Evolutionary conservation across 2,113 vertebrate species (phyloP), one percentile per base, ranked within the genome.

Genomic region (Gopherus evgoodei): DNA sequence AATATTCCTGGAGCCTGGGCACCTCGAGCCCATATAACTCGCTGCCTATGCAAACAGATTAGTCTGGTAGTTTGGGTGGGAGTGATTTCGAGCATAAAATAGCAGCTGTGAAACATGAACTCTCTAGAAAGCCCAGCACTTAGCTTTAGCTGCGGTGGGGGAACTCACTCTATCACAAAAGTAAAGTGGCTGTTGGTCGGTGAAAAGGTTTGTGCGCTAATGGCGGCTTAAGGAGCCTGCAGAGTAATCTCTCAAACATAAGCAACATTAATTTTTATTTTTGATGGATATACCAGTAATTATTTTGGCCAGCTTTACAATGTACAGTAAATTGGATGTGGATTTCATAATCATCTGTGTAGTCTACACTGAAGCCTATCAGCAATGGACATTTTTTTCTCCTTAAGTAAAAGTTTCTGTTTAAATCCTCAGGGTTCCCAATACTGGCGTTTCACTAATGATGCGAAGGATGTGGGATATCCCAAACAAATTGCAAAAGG

Each of bases 391-490:
- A 13, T 91, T 78, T 53, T 24, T 83, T 88, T 11, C 16, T 31
- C 13, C 25, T 31, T 5, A 14, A 62, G 13, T 79, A 84, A 44
- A 94, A 94, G 31, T 44, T 94, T 81, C 42, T 56, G 52, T 84
- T 95, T 88, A 52, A 89, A 93, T 85, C 27, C 10, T 12, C 88
- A 99, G 99, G 99, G 98, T 56, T 53, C 98, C 24, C 94, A 97
- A 9, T 99, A 99, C 94, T 99, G 99, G 99, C 99, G 99, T 75
- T 99, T 99, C 98, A 99, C 99, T 50, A 99, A 99, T 1, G 98
- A 98, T 2, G 54, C 93, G 27, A 96, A 99, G 98, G 99, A 99
- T 86, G 1, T 81, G 5, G 98, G 98, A 1, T 99, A 99, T 83
- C 99, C 99, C 57, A 98, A 98, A 97, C 93, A 92, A 52, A 97